phyloP scores from a whole-genome alignment of 2,113 vertebrate species.

The Eurypyga helias region DNA sequence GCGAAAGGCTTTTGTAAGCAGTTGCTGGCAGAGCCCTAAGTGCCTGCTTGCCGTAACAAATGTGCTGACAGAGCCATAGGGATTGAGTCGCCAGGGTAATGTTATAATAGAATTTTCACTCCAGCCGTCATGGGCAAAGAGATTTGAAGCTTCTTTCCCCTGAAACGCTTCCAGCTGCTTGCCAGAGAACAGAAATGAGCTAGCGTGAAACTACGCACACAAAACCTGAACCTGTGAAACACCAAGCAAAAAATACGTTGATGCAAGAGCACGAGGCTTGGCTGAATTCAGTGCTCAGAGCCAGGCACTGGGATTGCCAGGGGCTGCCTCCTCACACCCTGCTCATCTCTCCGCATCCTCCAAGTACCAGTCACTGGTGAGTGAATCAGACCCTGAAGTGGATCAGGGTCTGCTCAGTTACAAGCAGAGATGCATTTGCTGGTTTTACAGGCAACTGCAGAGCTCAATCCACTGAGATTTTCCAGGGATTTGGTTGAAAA shows the following conservation, averaged over 20 bases:
- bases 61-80: constrained; percentile 44
- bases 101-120: constrained; percentile 40
- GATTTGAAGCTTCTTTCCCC: constrained; percentile 21
- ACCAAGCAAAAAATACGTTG: not conserved
- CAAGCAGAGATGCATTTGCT: not conserved
- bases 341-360: not conserved
- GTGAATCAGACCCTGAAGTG: not conserved
- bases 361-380: not conserved
- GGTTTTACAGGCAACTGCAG: not conserved
- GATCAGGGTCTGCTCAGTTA: not conserved
- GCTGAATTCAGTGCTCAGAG: not conserved
- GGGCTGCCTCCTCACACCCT: not conserved
- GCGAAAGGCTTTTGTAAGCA: not conserved
- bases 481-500: not conserved
- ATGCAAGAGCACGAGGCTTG: not conserved
- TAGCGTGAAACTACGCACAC: not conserved
- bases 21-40: constrained; percentile 19
- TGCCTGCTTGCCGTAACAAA: constrained; percentile 15
- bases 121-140: not conserved
- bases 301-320: not conserved
- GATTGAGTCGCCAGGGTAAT: constrained; percentile 25
- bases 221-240: not conserved
- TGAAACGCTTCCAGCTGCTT: constrained; percentile 19
- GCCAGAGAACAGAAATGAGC: not conserved
- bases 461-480: not conserved